These are phyloP conservation scores for Zophobas morio DNA, from an alignment of 1,140 invertebrate species.

Conservation along the genomic window DNA sequence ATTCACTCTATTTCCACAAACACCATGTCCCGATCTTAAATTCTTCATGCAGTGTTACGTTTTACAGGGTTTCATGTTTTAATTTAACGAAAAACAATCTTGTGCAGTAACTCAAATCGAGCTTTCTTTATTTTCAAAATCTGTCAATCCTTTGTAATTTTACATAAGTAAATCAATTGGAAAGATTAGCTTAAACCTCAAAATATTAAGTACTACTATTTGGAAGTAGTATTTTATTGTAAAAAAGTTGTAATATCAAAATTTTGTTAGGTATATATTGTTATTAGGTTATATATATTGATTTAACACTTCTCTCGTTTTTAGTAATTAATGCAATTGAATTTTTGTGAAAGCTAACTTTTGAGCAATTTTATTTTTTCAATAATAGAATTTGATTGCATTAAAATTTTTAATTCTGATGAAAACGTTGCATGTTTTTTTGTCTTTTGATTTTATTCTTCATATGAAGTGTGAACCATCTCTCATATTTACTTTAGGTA, in stretches of 20 bases:
- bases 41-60: not conserved
- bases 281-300: too few relatives aligned
- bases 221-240: conserved; percentile 35
- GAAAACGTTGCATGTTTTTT: not conserved
- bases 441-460: not conserved
- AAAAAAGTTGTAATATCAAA: not conserved
- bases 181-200: too few relatives aligned
- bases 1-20: too few relatives aligned
- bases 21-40: too few relatives aligned
- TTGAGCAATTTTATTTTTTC: not conserved
- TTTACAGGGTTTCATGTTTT: conserved; percentile 12
- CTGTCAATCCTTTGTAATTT: too few relatives aligned
- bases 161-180: too few relatives aligned
- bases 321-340: not conserved
- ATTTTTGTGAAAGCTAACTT: not conserved
- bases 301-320: too few relatives aligned
- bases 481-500: not conserved
- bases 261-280: not conserved
- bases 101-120: not conserved
- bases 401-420: not conserved
- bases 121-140: too few relatives aligned
- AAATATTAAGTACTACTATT: not conserved
- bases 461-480: not conserved
- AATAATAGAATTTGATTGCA: conserved; percentile 1
- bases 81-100: not conserved